These are phyloP conservation scores for Enoplosus armatus DNA, from an alignment of 2,797 vertebrate species.

Conservation along the genomic window DNA sequence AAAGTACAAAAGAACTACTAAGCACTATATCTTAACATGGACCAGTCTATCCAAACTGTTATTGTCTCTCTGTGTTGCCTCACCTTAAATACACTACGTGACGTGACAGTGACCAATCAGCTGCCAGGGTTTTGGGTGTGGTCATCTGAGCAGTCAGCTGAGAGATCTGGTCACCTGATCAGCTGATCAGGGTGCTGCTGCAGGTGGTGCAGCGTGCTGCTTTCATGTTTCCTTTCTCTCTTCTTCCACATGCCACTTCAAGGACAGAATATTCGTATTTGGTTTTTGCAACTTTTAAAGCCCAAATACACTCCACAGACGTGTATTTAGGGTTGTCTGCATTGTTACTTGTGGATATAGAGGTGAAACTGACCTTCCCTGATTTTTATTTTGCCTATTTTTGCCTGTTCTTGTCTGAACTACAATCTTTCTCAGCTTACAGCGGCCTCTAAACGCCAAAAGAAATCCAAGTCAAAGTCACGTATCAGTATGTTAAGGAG, in stretches of 20 bases:
- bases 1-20: background rate
- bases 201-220: slow-evolving; percentile 27
- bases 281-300: background rate
- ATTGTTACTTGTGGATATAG: background rate
- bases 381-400: background rate
- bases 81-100: slow-evolving; percentile 58
- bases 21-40: background rate
- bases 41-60: background rate
- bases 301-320: background rate
- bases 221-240: background rate
- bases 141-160: slow-evolving; percentile 51
- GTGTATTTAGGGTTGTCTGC: background rate
- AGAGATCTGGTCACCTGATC: slow-evolving; percentile 37
- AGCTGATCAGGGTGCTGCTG: slow-evolving; percentile 57
- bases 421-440: background rate
- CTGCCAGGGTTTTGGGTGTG: slow-evolving; percentile 37
- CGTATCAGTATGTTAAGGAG: background rate
- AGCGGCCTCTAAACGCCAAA: background rate
- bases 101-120: slow-evolving; percentile 25
- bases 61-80: slow-evolving; percentile 28
- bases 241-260: background rate
- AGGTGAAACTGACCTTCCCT: background rate
- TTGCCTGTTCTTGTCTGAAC: background rate
- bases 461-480: background rate
- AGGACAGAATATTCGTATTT: background rate